These are phyloP conservation scores for Hemaris fuciformis DNA, from an alignment of 2,888 invertebrate genomes.

Conservation along the genomic window DNA sequence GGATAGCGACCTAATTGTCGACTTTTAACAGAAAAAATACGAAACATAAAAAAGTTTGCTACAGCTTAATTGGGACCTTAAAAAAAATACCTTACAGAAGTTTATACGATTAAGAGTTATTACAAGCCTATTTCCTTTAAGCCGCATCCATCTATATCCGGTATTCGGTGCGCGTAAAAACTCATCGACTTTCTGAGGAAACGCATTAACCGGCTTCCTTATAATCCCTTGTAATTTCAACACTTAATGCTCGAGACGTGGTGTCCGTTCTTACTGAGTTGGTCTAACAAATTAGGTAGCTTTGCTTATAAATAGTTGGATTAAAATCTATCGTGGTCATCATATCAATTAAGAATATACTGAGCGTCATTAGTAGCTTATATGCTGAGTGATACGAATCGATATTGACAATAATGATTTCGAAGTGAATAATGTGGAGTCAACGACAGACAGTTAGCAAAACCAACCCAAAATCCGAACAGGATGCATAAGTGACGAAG, in stretches of 20 bases:
- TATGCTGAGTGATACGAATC: too few species aligned
- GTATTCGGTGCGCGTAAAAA: not conserved
- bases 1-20: too few species aligned
- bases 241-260: not conserved
- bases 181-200: not conserved
- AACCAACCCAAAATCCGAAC: too few species aligned
- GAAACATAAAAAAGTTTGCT: not conserved
- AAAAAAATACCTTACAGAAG: not conserved
- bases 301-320: not conserved
- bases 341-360: too few species aligned
- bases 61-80: not conserved
- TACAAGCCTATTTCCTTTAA: not conserved
- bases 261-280: not conserved
- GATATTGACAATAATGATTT: too few species aligned
- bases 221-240: conserved; percentile 2
- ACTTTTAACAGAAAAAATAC: too few species aligned
- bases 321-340: too few species aligned
- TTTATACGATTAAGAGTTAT: not conserved
- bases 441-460: too few species aligned
- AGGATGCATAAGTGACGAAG: too few species aligned
- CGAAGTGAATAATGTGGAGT: too few species aligned
- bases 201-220: conserved; percentile 1
- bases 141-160: conserved; percentile 1
- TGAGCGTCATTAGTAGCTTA: too few species aligned
- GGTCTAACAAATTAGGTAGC: not conserved